phyloP scores from a whole-genome alignment of 2,888 invertebrate species.

The Zootermopsis nevadensis region DNA sequence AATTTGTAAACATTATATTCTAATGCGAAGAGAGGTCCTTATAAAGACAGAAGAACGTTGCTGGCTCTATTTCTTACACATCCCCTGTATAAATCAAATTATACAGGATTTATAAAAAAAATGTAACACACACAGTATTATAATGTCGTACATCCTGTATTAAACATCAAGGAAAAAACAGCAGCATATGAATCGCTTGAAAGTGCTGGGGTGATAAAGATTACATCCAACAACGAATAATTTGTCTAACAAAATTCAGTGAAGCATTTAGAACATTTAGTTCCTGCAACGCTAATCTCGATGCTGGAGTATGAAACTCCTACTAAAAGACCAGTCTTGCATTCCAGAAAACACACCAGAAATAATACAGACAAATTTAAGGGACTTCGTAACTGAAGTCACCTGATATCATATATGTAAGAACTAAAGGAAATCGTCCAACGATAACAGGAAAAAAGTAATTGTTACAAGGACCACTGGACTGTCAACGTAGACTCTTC shows the following conservation, averaged over 20 bases:
- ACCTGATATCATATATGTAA: no score
- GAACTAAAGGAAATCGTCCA: no score
- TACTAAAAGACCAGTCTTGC: neutral
- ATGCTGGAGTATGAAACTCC: neutral
- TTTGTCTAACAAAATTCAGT: neutral
- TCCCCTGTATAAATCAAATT: no score
- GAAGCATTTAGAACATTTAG: neutral
- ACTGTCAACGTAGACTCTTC: no score
- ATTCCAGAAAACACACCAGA: neutral
- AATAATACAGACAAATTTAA: no score
- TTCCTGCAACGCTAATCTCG: neutral
- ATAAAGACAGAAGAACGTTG: neutral
- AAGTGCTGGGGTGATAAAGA: neutral
- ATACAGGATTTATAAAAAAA: no score
- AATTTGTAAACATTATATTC: neutral
- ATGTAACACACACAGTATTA: no score
- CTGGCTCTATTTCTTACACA: neutral
- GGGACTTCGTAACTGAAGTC: no score
- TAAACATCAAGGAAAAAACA: neutral
- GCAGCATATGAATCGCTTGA: neutral
- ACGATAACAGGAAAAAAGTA: no score
- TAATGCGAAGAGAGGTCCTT: neutral
- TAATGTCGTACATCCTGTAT: no score
- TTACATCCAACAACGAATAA: neutral
- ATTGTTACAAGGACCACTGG: no score